Percentiles rank a stretch among this genome's conserved stretches.
These are phyloP conservation scores for Megastigmus dorsalis DNA, from an alignment of 2,888 invertebrate species.

Conservation along the genomic window DNA sequence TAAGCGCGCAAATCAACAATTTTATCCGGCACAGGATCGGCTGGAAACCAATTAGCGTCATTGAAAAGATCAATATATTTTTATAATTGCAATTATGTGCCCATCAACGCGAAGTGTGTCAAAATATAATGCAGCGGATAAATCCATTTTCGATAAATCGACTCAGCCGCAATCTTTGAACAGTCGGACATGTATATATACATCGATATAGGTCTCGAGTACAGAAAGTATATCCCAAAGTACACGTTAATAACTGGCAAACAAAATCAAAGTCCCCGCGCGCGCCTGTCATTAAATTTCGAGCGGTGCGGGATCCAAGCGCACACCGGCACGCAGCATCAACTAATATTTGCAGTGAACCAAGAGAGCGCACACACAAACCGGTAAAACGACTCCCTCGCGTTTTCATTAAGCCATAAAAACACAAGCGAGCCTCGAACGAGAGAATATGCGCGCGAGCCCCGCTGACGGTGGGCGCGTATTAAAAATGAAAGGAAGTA, in stretches of 20 bases:
- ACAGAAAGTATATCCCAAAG: background rate
- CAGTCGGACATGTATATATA: no score
- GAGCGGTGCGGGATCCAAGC: background rate
- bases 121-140: no score
- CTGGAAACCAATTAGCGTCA: no score
- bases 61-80: no score
- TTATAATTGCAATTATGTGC: no score
- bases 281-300: slow-evolving; percentile 32
- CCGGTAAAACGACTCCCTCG: background rate
- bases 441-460: background rate
- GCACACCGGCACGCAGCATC: background rate
- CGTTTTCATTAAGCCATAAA: slow-evolving; percentile 28
- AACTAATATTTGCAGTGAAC: slow-evolving; percentile 20
- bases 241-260: slow-evolving; percentile 52
- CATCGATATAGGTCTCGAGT: background rate
- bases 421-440: background rate
- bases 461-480: no score
- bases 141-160: background rate
- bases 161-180: background rate
- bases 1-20: no score
- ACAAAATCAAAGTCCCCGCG: slow-evolving; percentile 19
- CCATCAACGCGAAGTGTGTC: no score
- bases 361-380: slow-evolving; percentile 12
- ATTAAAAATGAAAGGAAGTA: slow-evolving; percentile 1
- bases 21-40: no score